phyloP scores from a whole-genome alignment of 2,113 vertebrate genomes.

The Rhinolophus ferrumequinum region DNA sequence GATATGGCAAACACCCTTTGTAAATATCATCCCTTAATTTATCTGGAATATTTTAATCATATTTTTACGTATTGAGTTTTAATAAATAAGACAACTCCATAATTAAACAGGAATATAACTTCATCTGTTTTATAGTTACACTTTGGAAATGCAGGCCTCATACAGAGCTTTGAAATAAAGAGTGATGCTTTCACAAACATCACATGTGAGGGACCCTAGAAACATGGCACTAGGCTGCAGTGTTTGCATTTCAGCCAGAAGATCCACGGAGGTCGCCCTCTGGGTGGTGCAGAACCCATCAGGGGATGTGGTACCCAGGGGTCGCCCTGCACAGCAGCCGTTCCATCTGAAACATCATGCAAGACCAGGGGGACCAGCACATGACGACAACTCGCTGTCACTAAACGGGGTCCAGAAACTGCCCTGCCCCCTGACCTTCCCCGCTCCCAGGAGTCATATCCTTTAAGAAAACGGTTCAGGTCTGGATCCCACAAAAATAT shows the following conservation, averaged over 20 bases:
- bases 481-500: background rate
- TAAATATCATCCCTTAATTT: background rate
- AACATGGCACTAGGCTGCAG: rapidly evolving
- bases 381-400: rapidly evolving
- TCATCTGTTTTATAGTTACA: background rate
- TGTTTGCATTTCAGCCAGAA: background rate
- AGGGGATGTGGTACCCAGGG: rapidly evolving
- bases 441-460: rapidly evolving
- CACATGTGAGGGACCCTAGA: rapidly evolving
- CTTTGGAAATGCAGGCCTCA: rapidly evolving
- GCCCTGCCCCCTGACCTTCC: rapidly evolving
- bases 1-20: background rate
- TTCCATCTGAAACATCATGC: rapidly evolving
- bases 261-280: background rate
- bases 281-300: background rate
- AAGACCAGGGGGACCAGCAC: rapidly evolving
- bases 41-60: background rate
- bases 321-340: background rate
- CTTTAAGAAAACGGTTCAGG: background rate
- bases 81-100: background rate
- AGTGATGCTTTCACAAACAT: background rate
- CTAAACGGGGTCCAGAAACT: rapidly evolving
- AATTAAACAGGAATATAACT: background rate
- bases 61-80: background rate
- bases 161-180: rapidly evolving